Percentiles rank a stretch among this genome's conserved stretches.
Conservation (phyloP, 2,797 vertebrate genomes). For the Scolopax rusticola region DNA sequence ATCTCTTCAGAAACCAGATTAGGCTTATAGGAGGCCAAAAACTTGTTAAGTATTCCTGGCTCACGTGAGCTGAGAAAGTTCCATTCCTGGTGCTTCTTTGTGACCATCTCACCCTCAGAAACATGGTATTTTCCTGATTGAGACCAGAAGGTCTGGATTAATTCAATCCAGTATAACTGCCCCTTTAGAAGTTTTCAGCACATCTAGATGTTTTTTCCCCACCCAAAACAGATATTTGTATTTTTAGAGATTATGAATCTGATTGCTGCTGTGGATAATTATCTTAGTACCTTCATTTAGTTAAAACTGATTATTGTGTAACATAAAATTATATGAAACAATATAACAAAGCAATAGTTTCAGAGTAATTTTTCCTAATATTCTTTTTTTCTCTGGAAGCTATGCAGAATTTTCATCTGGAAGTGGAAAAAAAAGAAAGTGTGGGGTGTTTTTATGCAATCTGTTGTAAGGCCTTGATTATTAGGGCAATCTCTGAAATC, state of each 20-base stretch:
- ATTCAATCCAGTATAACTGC: neutral
- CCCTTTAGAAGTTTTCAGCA: neutral
- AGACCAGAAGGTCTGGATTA: neutral
- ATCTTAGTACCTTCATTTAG: neutral
- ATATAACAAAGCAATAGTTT: neutral
- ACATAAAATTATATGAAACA: neutral
- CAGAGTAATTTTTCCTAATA: neutral
- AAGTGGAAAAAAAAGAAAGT: neutral
- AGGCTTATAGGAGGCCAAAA: neutral
- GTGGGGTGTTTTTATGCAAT: accelerated
- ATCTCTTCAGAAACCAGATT: neutral
- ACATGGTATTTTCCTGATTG: neutral
- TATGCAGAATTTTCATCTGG: neutral
- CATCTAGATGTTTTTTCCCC: neutral
- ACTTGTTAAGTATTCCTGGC: neutral
- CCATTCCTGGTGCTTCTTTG: neutral
- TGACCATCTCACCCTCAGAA: neutral
- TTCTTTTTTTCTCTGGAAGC: neutral
- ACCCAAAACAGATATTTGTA: neutral
- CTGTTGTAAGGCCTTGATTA: neutral
- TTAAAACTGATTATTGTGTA: neutral
- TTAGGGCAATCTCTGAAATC: neutral
- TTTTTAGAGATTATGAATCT: neutral
- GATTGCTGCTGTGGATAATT: neutral
- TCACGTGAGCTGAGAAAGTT: neutral